Conservation (phyloP, 2,113 vertebrate genomes). For the Oenanthe oenanthe region DNA sequence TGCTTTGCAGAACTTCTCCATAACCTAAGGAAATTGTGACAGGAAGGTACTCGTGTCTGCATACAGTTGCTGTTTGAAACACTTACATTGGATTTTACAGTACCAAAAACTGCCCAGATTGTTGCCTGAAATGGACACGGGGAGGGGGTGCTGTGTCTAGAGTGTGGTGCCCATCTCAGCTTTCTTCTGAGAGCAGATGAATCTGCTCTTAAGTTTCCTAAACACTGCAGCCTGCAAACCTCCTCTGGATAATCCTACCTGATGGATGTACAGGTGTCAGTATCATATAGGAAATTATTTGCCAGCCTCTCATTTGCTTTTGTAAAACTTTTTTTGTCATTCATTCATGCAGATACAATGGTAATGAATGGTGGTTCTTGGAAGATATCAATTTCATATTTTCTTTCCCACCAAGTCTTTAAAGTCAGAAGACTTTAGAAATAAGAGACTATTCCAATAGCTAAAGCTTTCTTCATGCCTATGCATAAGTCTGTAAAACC, state of each 20-base stretch:
- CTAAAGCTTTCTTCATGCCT: slow-evolving; percentile 31
- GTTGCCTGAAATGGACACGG: neutral
- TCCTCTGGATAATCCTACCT: neutral
- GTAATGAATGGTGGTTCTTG: slow-evolving; percentile 41
- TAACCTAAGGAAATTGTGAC: neutral
- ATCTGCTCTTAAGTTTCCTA: neutral
- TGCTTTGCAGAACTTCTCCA: neutral
- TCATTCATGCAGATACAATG: slow-evolving; percentile 61
- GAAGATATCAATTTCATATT: slow-evolving; percentile 23
- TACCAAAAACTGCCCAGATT: neutral
- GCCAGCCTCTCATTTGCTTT: neutral
- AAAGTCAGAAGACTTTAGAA: slow-evolving; percentile 50
- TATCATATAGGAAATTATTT: neutral
- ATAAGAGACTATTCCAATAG: slow-evolving; percentile 19
- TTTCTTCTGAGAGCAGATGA: neutral
- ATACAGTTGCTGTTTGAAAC: neutral
- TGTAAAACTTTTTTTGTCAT: slow-evolving; percentile 42
- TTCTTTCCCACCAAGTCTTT: slow-evolving; percentile 25
- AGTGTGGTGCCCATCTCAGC: neutral
- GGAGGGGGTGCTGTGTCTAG: neutral
- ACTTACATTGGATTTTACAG: neutral
- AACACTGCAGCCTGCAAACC: neutral
- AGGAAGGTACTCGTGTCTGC: neutral
- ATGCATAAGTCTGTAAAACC: slow-evolving; percentile 45
- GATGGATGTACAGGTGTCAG: neutral